Evolutionary conservation across 2,797 vertebrate genomes (phyloP), one percentile per base, ranked within the genome.

Genomic region (Apogon talboti): DNA sequence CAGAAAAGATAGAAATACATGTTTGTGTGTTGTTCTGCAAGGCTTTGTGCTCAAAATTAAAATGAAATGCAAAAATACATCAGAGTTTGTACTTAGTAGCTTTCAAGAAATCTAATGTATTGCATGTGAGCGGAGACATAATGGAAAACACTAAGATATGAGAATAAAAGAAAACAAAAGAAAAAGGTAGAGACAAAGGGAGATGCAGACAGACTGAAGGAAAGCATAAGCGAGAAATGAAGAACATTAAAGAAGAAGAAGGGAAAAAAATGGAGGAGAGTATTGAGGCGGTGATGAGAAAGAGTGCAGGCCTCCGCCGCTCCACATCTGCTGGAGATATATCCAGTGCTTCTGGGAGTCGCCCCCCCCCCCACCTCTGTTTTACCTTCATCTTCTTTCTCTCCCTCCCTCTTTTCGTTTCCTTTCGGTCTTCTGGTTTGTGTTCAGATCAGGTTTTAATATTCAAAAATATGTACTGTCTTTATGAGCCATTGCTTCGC

Each of bases 291-390:
- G 67, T 71, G 78, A 81, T 73, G 71, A 81, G 82, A 87, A 70
- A 76, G 52, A 85, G 55, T 64, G 58, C 77, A 85, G 82, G 76
- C 79, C 70, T 85, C 53, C 54, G 57, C 63, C 71, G 74, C 55
- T 83, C 52, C 72, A 92, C 88, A 93, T 91, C 88, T 90, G 87
- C 85, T 84, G 79, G 71, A 86, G 79, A 90, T 83, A 84, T 78
- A 85, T 49, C 45, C 66, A 66, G 58, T 75, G 78, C 85, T 87
- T 88, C 83, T 81, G 89, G 74, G 86, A 86, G 74, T 76, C 76
- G 78, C n/a, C n/a, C n/a, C n/a, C 66, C 69, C 70, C 71, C 69
- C 62, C 71, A 18, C 60, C 76, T 57, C 75, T 71, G 64, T 67
- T 76, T 76, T 65, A 82, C 80, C 83, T 83, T 84, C 69, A 83